Evolutionary conservation across 2,113 vertebrate genomes (phyloP).

Genomic region (Acrocephalus kingi): DNA sequence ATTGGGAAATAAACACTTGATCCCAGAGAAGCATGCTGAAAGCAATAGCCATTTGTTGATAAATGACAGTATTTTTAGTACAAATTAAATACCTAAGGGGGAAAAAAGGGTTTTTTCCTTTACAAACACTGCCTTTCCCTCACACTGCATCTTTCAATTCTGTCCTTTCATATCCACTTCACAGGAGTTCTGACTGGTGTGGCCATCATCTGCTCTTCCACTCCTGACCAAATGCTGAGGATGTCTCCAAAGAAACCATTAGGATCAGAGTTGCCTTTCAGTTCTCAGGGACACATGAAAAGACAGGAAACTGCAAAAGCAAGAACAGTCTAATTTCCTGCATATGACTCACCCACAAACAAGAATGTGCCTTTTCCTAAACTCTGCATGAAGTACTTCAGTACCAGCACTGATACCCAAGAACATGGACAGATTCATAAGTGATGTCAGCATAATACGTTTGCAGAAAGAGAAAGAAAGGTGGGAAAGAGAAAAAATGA

Average conservation of each 20-base stretch:
- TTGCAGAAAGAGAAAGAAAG: neutral
- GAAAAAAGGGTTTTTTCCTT: fast-evolving
- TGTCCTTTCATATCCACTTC: neutral
- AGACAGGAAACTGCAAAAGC: neutral
- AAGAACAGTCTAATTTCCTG: neutral
- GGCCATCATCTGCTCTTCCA: neutral
- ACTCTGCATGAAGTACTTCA: neutral
- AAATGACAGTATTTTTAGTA: neutral
- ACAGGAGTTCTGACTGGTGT: neutral
- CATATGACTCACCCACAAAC: neutral
- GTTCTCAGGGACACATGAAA: neutral
- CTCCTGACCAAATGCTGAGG: neutral
- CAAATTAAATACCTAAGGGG: neutral
- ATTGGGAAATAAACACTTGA: neutral
- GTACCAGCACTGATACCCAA: neutral
- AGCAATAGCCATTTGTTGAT: neutral
- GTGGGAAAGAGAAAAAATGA: neutral
- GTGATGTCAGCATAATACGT: neutral
- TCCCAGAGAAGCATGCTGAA: neutral
- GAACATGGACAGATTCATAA: neutral
- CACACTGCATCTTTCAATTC: neutral
- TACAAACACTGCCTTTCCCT: neutral
- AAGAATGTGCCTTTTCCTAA: neutral
- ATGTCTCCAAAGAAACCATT: neutral
- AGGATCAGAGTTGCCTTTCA: neutral